Base-by-base conservation (phyloP, 2,888 invertebrate species). In the Drosophila macrothrix region DNA sequence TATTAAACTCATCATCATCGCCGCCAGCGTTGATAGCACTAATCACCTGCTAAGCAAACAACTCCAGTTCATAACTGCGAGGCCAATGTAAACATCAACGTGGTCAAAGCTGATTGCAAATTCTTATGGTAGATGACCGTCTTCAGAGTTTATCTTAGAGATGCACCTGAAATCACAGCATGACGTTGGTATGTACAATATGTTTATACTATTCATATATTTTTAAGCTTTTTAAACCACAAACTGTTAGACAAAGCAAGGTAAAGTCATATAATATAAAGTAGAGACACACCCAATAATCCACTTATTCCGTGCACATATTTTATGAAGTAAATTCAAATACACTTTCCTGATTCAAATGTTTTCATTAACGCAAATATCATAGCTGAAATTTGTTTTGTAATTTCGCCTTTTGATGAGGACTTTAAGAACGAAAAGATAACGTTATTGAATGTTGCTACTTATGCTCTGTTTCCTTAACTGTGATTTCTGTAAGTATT, bases 11-110 rank as follows among this genome's bases (percentile, higher is more conserved):
- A 65, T 31, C 55, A 65, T 54, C 72, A 61, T 74, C 73, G 66
- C 84, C 71, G 25, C 59, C 41, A 63, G 79, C 65, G 63, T 63
- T 86, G 89, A 84, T 75, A 64, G 63, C 60, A 76, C 82, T 76
- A 85, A 85, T 89, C 80, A 89, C 84, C 78, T 76, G 78, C 67
- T 72, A 74, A 63, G 62, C 58, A 78, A 67, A 72, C 71, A 67
- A 39, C 28, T n/a, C 39, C 39, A 54, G 46, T 53, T 63, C 72
- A 78, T 80, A 72, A 71, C 52, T 66, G 64, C 39, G 62, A 33
- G 33, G 63, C n/a, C 43, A 63, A 52, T 49, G 69, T 67, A 73
- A 79, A 77, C 81, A 81, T 3, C 5, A 50, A 39, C 29, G 29
- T 73, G 73, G 58, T 56, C 56, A 55, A 39, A 61, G 71, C 54